Conservation (phyloP, 2,797 vertebrate genomes). For the Xerus rutilus region DNA sequence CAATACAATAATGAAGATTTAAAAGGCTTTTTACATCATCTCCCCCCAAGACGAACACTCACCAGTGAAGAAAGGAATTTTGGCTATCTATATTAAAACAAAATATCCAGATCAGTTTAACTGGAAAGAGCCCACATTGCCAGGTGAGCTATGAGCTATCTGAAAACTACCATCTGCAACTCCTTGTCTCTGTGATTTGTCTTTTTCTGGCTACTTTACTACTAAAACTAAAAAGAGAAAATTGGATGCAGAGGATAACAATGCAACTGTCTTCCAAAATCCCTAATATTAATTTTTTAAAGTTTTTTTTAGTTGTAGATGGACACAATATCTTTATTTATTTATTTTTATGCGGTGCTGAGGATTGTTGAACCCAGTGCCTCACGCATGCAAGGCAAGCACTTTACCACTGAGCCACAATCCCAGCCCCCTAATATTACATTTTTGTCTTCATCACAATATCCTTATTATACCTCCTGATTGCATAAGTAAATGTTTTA, state of each 20-base stretch:
- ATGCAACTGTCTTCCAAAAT: neutral
- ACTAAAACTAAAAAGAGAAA: neutral
- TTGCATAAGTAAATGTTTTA: neutral
- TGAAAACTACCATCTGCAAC: too few species aligned
- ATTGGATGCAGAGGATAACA: neutral
- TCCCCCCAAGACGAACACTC: too few species aligned
- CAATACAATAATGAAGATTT: too few species aligned
- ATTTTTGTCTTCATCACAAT: neutral
- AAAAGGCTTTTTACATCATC: too few species aligned
- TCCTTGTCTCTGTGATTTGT: neutral
- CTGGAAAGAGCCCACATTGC: neutral
- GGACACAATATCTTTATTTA: too few species aligned
- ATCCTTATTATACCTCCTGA: neutral
- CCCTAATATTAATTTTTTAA: neutral
- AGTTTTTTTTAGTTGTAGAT: too few species aligned
- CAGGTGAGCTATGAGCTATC: neutral
- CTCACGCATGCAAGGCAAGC: too few species aligned
- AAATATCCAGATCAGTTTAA: neutral
- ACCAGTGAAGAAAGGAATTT: neutral
- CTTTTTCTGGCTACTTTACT: neutral
- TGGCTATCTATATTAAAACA: neutral
- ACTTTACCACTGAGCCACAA: too few species aligned
- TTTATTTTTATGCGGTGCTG: too few species aligned
- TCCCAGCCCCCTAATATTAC: too few species aligned
- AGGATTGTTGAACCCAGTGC: too few species aligned